Evolutionary conservation across 1,140 invertebrate genomes (phyloP).

Genomic region (Acromyrmex charruanus): DNA sequence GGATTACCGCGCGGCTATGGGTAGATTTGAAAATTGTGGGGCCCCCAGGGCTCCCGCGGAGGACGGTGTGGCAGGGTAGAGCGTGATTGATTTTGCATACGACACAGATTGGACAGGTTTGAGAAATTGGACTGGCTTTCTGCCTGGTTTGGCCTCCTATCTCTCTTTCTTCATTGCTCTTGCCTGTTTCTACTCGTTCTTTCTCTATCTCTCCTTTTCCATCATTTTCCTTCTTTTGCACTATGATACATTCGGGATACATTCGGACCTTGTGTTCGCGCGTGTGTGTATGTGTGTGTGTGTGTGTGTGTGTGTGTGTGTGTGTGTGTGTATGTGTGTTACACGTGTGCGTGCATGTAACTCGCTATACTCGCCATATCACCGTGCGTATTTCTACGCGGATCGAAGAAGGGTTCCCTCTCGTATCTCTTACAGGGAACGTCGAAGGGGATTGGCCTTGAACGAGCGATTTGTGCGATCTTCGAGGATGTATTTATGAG

Average conservation of each 20-base stretch:
- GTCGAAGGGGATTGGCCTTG: conserved; percentile 77
- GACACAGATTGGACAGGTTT: conserved; percentile 87
- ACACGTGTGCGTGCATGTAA: conserved; percentile 16
- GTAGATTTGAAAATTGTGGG: conserved; percentile 82
- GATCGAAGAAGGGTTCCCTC: conserved; percentile 72
- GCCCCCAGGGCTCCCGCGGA: conserved; percentile 59
- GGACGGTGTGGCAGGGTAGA: conserved; percentile 61
- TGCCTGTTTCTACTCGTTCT: conserved; percentile 58
- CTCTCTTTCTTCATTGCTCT: conserved; percentile 49
- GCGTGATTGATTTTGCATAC: conserved; percentile 87
- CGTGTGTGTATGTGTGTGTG: neutral
- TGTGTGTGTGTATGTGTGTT: neutral
- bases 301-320: conserved; percentile 4
- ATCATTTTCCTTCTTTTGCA: conserved; percentile 42
- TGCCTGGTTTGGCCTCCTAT: conserved; percentile 75
- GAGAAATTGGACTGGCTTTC: conserved; percentile 86
- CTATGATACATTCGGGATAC: conserved; percentile 68
- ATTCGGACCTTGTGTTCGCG: conserved; percentile 52
- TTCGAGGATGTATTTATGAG: conserved; percentile 82
- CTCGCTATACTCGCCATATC: conserved; percentile 59
- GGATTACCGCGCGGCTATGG: conserved; percentile 80
- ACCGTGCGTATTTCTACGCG: conserved; percentile 73
- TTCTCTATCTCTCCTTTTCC: conserved; percentile 50
- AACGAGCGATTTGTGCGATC: conserved; percentile 82
- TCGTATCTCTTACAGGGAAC: conserved; percentile 72